These are phyloP conservation scores for Gasteruption jaculator DNA, from an alignment of 2,888 invertebrate genomes.

Conservation along the genomic window DNA sequence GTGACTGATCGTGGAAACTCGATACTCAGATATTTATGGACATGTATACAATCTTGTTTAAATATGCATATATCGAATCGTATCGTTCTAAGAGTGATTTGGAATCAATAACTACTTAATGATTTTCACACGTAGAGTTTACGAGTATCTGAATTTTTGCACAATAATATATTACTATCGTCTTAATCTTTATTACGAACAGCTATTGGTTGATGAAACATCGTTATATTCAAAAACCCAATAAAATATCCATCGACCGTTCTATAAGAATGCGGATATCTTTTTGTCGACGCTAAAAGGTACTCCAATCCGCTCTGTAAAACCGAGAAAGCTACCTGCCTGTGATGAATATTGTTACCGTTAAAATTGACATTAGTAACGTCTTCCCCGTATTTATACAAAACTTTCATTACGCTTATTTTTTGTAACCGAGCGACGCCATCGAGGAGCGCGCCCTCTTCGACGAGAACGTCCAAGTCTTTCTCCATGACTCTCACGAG, in stretches of 20 bases:
- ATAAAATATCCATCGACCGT: conserved; percentile 35
- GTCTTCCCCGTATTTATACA: conserved; percentile 40
- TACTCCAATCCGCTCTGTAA: conserved; percentile 41
- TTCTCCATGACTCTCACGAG: conserved; percentile 41
- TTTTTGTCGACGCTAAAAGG: conserved; percentile 35
- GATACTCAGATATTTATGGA: no score
- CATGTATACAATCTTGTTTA: no score
- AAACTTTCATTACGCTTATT: conserved; percentile 36
- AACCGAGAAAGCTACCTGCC: conserved; percentile 35
- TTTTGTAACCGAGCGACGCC: conserved; percentile 25
- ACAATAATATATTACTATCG: no score
- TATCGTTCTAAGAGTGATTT: no score
- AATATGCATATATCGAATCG: no score
- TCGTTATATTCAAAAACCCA: conserved; percentile 37
- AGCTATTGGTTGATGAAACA: no score
- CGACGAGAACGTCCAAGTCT: conserved; percentile 37
- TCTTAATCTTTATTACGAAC: no score
- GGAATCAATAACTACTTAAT: no score
- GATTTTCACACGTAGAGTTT: no score
- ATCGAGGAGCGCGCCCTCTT: conserved; percentile 20
- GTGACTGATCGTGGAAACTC: no score
- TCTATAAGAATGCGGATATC: conserved; percentile 41
- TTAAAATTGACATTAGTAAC: conserved; percentile 21
- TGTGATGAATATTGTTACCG: conserved; percentile 31
- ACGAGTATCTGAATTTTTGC: no score